Base-by-base conservation (phyloP, 1,140 invertebrate genomes). In the Meloidogyne chitwoodi region DNA sequence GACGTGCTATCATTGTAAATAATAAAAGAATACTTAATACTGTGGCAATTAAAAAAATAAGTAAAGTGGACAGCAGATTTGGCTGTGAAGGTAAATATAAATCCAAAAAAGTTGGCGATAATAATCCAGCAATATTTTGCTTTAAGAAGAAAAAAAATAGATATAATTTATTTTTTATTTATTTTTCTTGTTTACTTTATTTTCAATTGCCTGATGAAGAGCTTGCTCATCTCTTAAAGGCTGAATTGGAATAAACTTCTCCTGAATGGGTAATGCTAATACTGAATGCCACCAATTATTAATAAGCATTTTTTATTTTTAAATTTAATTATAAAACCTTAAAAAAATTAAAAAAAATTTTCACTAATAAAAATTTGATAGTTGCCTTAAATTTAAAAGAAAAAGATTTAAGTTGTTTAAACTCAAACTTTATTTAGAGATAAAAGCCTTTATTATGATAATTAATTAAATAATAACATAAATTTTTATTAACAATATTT, bases 61-160 rank as follows among this genome's bases (percentile, higher is more conserved):
- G 65, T 31, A 67, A 31, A 41, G 65, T 41, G 65, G 29, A 67
- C 65, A 67, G 22, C 65, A 67, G 22, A n/a, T 67, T 67, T 41
- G 65, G 65, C 10, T 67, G 65, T 41, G 65, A 67, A 41, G 65
- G 65, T 19, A 67, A 41, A 41, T 67, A 67, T 41, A 41, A n/a
- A 41, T 67, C 65, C 19, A 67, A 22, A n/a, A 56, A 56, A 8
- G 48, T 56, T 56, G 48, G 48, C 48, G 48, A 56, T 56, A 56
- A 10, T 56, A 56, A 56, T 56, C 48, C 48, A 22, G 19, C 48
- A 56, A 56, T 56, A 56, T 56, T 56, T 56, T 56, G 48, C 48
- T 56, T 56, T n/a, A 56, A 48, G 6, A 48, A 19, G n/a, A 6
- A 19, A 19, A 56, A n/a, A 56, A 5, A 56, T 56, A 38, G 0